phyloP scores from a whole-genome alignment of 2,113 vertebrate species.

The Clarias macrocephalus region DNA sequence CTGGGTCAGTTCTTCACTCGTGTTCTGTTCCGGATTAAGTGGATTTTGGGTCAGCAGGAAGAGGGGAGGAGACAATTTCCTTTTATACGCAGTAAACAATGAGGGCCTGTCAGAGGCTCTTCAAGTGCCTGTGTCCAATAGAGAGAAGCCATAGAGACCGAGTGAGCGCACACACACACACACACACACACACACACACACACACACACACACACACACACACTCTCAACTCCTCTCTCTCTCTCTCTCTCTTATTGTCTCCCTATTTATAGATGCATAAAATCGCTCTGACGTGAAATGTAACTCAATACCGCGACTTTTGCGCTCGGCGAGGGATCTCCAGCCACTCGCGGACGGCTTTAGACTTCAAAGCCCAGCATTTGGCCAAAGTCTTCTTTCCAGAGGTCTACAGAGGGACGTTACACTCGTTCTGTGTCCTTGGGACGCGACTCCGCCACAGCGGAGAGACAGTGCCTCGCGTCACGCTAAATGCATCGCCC shows the following conservation, averaged over 20 bases:
- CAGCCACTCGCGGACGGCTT: constrained; percentile 53
- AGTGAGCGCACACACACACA: constrained; percentile 6
- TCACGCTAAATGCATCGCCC: constrained; percentile 8
- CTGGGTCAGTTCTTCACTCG: background rate
- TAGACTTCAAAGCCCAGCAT: constrained; percentile 57
- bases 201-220: constrained; percentile 33
- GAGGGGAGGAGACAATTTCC: constrained; percentile 45
- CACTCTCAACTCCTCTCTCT: constrained; percentile 35
- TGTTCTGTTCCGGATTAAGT: constrained; percentile 13
- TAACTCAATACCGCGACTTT: constrained; percentile 56
- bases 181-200: constrained; percentile 37
- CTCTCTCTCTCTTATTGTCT: constrained; percentile 48
- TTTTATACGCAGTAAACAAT: constrained; percentile 61
- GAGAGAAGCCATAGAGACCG: constrained; percentile 23
- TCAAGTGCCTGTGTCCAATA: constrained; percentile 40
- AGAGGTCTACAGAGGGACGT: constrained; percentile 43
- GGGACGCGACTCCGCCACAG: constrained; percentile 44
- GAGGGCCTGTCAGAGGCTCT: constrained; percentile 48
- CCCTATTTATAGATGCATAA: constrained; percentile 57
- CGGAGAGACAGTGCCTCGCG: constrained; percentile 10
- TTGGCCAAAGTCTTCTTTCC: constrained; percentile 59
- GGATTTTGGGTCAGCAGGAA: constrained; percentile 38
- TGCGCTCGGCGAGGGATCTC: constrained; percentile 52
- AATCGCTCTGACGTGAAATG: constrained; percentile 54
- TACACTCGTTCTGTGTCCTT: constrained; percentile 46